phyloP scores from a whole-genome alignment of 64 coral and sea anemone genomes.

The Platygyra sinensis region DNA sequence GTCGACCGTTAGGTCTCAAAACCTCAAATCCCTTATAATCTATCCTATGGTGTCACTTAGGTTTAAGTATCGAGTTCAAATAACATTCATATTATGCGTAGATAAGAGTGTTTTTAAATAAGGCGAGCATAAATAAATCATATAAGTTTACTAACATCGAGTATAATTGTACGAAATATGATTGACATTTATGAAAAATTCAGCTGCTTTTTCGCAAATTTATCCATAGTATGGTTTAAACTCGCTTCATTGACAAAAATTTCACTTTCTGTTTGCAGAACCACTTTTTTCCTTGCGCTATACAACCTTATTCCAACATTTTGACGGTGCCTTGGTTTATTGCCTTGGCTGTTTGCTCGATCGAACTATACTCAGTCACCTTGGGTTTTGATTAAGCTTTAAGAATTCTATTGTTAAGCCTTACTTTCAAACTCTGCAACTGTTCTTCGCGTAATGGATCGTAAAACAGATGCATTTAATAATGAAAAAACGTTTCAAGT shows the following conservation, averaged over 20 bases:
- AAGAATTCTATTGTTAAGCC: background rate
- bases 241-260: background rate
- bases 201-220: background rate
- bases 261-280: background rate
- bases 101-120: background rate
- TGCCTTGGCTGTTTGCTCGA: too few species aligned
- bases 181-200: background rate
- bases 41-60: background rate
- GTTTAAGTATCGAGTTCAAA: too few species aligned
- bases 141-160: background rate
- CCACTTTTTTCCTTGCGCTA: too few species aligned
- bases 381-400: too few species aligned
- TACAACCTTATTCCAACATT: too few species aligned
- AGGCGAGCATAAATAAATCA: background rate
- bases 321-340: too few species aligned
- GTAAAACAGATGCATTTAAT: background rate
- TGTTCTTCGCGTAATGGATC: background rate
- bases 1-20: background rate
- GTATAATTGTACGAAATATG: background rate
- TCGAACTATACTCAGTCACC: too few species aligned
- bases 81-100: too few species aligned
- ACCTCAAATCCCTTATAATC: background rate
- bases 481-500: background rate
- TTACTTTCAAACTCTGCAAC: background rate
- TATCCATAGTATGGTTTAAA: background rate